Conservation (phyloP, 1,140 invertebrate genomes). For the Tetraneura akinire region DNA sequence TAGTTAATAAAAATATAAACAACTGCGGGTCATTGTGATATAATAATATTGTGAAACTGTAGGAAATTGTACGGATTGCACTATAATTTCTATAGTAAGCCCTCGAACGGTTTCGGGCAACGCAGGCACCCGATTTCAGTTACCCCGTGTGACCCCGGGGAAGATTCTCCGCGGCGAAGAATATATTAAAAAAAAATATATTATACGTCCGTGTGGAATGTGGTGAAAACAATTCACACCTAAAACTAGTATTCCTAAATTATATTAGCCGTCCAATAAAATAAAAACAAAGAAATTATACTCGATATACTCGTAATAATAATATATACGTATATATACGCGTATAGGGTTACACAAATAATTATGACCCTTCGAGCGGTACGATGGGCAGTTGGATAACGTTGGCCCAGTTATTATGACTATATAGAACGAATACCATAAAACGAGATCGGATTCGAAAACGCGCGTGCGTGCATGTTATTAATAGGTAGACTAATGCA, state of each 20-base stretch:
- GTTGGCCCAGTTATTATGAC: constrained; percentile 34
- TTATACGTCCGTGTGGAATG: background rate
- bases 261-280: constrained; percentile 42
- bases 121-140: no score
- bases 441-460: constrained; percentile 36
- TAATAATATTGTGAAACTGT: no score
- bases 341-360: constrained; percentile 27
- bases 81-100: no score
- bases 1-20: no score
- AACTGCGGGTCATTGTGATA: no score
- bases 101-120: background rate
- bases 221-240: constrained; percentile 41
- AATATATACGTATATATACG: background rate
- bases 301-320: background rate
- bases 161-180: background rate
- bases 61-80: no score
- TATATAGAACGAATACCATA: constrained; percentile 34
- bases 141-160: background rate
- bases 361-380: constrained; percentile 20
- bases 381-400: constrained; percentile 16
- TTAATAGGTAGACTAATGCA: constrained; percentile 42
- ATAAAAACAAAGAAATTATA: constrained; percentile 13
- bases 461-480: background rate
- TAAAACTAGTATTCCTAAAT: constrained; percentile 17
- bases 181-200: background rate